Conservation (phyloP, 2,888 invertebrate species). For the Drosophila heteroneura region DNA sequence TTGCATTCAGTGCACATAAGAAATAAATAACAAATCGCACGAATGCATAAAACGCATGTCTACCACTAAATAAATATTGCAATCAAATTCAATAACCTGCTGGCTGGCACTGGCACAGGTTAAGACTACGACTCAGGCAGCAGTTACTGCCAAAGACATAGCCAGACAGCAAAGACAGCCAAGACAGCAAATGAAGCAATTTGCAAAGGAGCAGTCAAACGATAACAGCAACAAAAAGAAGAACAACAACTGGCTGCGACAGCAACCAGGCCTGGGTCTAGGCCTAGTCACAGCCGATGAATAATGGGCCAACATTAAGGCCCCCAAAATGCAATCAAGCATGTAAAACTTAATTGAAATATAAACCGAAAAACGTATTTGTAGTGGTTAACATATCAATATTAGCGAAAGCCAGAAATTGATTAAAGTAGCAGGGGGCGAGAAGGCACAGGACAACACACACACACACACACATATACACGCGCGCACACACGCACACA, state of each 20-base stretch:
- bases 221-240: conserved; percentile 13
- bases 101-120: conserved; percentile 24
- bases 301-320: conserved; percentile 75
- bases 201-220: conserved; percentile 49
- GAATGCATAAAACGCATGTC: conserved; percentile 63
- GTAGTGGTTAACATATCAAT: conserved; percentile 78
- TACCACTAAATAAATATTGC: conserved; percentile 67
- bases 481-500: not conserved
- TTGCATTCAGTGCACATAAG: conserved; percentile 47
- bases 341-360: conserved; percentile 79
- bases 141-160: conserved; percentile 7
- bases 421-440: conserved; percentile 43
- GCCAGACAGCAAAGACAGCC: conserved; percentile 17
- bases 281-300: conserved; percentile 70
- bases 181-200: conserved; percentile 68
- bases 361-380: conserved; percentile 73
- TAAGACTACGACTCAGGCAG: conserved; percentile 1
- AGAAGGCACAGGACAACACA: conserved; percentile 10
- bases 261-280: conserved; percentile 10
- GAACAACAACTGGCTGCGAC: conserved; percentile 16
- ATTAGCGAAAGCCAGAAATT: conserved; percentile 38
- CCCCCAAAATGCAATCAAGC: conserved; percentile 76
- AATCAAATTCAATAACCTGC: conserved; percentile 78
- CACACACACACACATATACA: not conserved
- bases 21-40: conserved; percentile 65